phyloP scores from a whole-genome alignment of 1,140 invertebrate species.

The Philotrypesis tridentata region DNA sequence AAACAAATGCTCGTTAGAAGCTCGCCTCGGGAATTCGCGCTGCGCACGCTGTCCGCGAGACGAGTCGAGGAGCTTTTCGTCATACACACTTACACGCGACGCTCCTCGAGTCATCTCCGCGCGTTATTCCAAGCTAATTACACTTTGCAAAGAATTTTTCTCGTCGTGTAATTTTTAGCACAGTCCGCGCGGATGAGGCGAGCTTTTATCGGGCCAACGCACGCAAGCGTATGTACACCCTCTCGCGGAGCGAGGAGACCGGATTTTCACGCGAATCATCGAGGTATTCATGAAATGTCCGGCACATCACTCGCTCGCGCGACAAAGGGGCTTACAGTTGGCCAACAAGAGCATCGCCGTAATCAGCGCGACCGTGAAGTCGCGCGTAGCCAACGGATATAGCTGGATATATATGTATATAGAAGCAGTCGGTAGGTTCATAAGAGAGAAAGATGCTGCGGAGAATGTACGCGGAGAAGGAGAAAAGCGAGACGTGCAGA shows the following conservation, averaged over 20 bases:
- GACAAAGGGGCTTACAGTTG: neutral
- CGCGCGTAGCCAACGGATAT: neutral
- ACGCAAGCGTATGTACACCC: too few species aligned
- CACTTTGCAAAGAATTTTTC: constrained; percentile 15
- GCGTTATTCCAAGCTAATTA: neutral
- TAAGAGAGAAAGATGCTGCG: neutral
- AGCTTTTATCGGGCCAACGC: too few species aligned
- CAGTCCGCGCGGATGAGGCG: too few species aligned
- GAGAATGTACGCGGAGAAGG: neutral
- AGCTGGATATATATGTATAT: too few species aligned
- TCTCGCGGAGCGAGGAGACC: too few species aligned
- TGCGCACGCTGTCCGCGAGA: too few species aligned
- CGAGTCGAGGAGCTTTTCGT: neutral
- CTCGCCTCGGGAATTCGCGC: neutral
- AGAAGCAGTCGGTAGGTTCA: neutral
- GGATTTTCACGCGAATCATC: too few species aligned
- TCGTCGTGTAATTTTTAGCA: constrained; percentile 6
- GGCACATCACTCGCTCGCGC: too few species aligned
- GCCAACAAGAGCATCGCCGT: constrained; percentile 27
- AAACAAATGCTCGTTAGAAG: neutral
- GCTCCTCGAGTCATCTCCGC: too few species aligned
- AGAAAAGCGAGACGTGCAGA: neutral
- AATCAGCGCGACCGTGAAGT: constrained; percentile 36
- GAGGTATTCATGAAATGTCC: too few species aligned
- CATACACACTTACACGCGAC: too few species aligned